Percentiles rank a stretch among this genome's conserved stretches.
phyloP scores from a whole-genome alignment of 2,797 vertebrate species.

The Meriones psammophilus region DNA sequence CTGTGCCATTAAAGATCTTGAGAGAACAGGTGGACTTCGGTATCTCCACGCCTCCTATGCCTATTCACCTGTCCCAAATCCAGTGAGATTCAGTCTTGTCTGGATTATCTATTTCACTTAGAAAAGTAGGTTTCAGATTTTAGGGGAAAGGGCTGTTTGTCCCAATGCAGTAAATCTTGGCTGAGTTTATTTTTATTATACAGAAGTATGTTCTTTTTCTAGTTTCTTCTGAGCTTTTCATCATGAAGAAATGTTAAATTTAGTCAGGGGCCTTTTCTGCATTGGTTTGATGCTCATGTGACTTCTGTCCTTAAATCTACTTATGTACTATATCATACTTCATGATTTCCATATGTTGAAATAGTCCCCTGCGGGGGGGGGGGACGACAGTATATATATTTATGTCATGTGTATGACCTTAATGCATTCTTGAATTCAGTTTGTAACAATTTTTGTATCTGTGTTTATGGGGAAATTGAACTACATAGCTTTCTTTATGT shows the following conservation, averaged over 20 bases:
- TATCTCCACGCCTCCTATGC: neutral
- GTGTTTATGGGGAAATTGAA: neutral
- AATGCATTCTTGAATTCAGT: neutral
- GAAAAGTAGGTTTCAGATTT: neutral
- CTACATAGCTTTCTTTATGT: neutral
- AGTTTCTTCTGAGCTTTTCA: neutral
- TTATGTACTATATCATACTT: neutral
- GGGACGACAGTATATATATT: neutral
- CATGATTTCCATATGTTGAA: neutral
- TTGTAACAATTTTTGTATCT: neutral
- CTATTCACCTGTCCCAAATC: neutral
- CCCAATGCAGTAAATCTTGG: neutral
- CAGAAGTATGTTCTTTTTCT: neutral
- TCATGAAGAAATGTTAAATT: neutral
- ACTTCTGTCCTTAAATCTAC: neutral
- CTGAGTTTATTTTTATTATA: neutral
- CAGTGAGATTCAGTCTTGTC: neutral
- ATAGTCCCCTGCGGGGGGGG: neutral
- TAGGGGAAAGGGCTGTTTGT: neutral
- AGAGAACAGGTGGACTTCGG: neutral
- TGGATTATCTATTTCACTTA: constrained; percentile 19
- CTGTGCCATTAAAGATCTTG: neutral
- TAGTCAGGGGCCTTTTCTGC: neutral
- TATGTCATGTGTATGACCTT: neutral
- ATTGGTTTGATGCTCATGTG: neutral